These are phyloP conservation scores for Cygnus olor DNA, from an alignment of 2,797 vertebrate species.

Conservation along the genomic window DNA sequence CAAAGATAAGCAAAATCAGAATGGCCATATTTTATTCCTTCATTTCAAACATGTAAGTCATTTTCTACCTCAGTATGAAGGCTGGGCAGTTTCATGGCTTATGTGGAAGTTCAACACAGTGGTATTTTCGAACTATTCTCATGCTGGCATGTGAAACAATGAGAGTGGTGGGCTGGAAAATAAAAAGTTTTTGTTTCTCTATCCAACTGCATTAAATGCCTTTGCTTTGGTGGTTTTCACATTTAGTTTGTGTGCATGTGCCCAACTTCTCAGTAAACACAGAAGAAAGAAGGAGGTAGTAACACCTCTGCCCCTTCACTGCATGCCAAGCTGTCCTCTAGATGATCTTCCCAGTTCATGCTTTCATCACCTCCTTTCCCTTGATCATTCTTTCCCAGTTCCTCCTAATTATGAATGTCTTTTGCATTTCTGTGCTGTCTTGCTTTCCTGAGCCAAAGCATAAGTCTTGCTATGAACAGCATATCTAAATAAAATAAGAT, in stretches of 20 bases:
- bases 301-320: not conserved
- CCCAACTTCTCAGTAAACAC: not conserved
- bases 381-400: not conserved
- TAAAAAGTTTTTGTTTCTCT: not conserved
- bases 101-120: not conserved
- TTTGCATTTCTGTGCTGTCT: not conserved
- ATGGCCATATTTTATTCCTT: not conserved
- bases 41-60: not conserved
- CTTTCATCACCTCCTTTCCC: not conserved
- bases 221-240: not conserved
- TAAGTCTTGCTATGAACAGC: not conserved
- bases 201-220: not conserved
- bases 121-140: not conserved
- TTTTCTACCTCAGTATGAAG: not conserved
- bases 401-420: not conserved
- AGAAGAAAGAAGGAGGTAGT: not conserved
- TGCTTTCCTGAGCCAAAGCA: not conserved
- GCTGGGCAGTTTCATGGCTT: not conserved
- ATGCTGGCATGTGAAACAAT: not conserved
- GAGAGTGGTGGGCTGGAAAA: not conserved
- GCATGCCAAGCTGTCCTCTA: not conserved
- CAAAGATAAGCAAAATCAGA: not conserved
- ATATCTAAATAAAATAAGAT: not conserved
- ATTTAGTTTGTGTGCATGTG: not conserved
- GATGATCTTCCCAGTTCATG: not conserved